Evolutionary conservation across 2,797 vertebrate genomes (phyloP), one percentile per base, ranked within the genome.

Genomic region (Pseudochaenichthys georgianus): DNA sequence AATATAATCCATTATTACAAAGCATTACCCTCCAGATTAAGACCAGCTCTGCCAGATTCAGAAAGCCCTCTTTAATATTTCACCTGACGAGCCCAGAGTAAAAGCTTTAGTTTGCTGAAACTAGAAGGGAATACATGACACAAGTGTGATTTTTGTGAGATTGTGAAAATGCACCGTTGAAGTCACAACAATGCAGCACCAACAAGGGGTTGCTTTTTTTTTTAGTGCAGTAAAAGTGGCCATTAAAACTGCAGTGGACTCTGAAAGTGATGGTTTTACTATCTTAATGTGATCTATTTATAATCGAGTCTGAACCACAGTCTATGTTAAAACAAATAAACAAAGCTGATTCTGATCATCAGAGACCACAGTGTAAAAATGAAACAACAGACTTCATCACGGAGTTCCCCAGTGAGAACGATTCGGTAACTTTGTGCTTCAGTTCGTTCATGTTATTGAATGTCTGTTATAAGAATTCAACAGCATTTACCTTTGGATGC

Each of bases 361-460:
- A 65, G 9, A 78, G 47, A 9, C 7, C 10, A 13, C 5, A 10
- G 50, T 50, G 55, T 67, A 62, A 77, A 73, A 80, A 53, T 5
- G 61, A 70, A 76, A 72, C 12, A 0, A 13, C 16, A 5, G 1
- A 16, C 11, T 1, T 51, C 13, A 17, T 8, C 9, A 19, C 4
- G 69, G 77, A 70, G 9, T 77, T 80, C 46, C 81, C 77, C 77
- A 5, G 50, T 65, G 28, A 51, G 5, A 31, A 9, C 16, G 45
- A 15, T 41, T 47, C 6, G 46, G 13, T 54, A 3, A 9, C 10
- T 19, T 9, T 6, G 23, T 31, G 41, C 5, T 31, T 67, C 6
- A 45, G 1, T 21, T 50, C 34, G 11, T 73, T 73, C 60, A 52
- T 10, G 38, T 73, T 9, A 55, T 9, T 69, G 3, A 54, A 72